phyloP scores from a whole-genome alignment of 2,113 vertebrate species.

The Lepus europaeus region DNA sequence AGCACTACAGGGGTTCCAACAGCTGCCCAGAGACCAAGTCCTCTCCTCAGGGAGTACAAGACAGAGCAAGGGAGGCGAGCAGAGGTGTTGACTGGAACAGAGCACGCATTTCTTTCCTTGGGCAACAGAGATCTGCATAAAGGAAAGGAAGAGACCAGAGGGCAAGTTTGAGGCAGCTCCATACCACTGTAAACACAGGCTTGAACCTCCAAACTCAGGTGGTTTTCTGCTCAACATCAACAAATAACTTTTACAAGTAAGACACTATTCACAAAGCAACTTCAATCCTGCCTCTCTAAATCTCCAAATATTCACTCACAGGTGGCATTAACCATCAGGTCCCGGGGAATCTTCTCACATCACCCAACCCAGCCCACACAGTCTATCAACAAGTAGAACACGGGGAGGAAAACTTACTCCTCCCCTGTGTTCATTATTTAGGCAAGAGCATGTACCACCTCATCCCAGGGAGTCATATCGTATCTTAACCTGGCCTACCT shows the following conservation, averaged over 20 bases:
- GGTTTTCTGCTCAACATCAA: neutral
- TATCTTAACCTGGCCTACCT: neutral
- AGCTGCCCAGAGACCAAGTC: neutral
- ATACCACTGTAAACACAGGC: neutral
- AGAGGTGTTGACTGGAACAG: neutral
- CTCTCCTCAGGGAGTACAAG: neutral
- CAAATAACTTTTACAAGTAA: neutral
- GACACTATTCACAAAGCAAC: neutral
- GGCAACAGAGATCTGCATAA: neutral
- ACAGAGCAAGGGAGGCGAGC: neutral
- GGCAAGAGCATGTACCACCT: neutral
- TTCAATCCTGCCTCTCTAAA: neutral
- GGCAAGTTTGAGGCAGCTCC: neutral
- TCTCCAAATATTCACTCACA: neutral
- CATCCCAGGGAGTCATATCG: neutral
- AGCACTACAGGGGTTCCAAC: neutral
- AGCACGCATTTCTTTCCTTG: neutral
- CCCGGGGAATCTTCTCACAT: neutral
- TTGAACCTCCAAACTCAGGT: constrained; percentile 23
- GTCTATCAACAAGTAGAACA: neutral
- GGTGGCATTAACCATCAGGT: neutral
- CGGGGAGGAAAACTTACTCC: neutral
- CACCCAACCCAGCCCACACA: neutral
- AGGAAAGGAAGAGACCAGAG: neutral
- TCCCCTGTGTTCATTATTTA: neutral